Evolutionary conservation across 2,113 vertebrate species (phyloP).

Genomic region (Argyrosomus japonicus): DNA sequence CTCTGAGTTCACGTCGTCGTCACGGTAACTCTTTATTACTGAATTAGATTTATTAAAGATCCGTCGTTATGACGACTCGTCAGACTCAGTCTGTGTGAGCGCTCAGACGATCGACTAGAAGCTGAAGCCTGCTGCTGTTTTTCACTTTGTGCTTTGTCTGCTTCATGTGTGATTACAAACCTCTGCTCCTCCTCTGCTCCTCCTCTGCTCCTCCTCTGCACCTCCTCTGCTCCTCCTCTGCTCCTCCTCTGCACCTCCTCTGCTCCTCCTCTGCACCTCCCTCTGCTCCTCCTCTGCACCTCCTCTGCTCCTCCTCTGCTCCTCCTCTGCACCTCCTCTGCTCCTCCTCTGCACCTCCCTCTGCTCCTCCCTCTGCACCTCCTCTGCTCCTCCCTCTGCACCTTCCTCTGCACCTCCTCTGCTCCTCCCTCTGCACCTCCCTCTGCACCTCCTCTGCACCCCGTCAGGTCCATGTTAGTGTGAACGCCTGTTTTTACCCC

Average conservation of each 20-base stretch:
- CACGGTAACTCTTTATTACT: background rate
- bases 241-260: conserved; percentile 26
- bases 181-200: no score
- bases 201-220: no score
- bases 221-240: no score
- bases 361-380: no score
- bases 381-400: no score
- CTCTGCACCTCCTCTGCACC: no score
- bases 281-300: background rate
- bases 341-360: no score
- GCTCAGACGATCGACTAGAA: conserved; percentile 32
- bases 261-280: conserved; percentile 30
- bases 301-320: background rate
- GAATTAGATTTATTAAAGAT: conserved; percentile 24
- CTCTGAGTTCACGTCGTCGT: background rate
- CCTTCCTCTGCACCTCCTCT: no score
- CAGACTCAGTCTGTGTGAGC: conserved; percentile 16
- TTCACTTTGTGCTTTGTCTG: conserved; percentile 22
- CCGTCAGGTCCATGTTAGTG: no score
- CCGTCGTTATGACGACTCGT: background rate
- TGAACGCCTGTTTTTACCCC: no score
- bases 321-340: no score
- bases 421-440: no score
- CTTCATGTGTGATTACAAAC: background rate
- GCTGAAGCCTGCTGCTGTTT: conserved; percentile 21